phyloP scores from a whole-genome alignment of 2,888 invertebrate species.

The Drosophila setosimentum region DNA sequence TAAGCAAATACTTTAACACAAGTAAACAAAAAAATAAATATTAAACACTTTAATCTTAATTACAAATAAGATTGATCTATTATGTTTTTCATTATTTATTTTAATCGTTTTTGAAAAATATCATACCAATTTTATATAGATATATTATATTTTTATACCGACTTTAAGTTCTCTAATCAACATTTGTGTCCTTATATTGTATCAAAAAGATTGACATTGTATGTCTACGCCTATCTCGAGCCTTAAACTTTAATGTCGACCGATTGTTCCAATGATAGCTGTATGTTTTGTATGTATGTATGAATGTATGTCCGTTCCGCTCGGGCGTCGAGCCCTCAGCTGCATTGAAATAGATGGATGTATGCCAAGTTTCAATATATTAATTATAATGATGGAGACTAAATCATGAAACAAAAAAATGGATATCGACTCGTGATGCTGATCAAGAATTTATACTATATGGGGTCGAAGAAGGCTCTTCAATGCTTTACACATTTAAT shows the following conservation, averaged over 20 bases:
- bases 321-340: neutral
- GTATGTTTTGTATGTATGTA: no score
- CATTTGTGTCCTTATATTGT: no score
- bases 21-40: neutral
- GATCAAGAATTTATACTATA: neutral
- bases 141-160: neutral
- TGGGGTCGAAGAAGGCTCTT: neutral
- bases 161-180: neutral
- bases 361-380: neutral
- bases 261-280: neutral
- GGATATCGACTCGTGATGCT: neutral
- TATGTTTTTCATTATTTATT: neutral
- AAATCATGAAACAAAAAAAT: neutral
- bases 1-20: neutral
- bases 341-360: neutral
- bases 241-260: neutral
- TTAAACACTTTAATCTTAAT: neutral
- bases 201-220: neutral
- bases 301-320: no score
- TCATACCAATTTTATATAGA: neutral
- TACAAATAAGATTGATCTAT: neutral
- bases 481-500: neutral
- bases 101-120: neutral
- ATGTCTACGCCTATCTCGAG: neutral
- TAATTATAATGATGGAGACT: neutral